These are phyloP conservation scores for Quadriops clusia DNA, from an alignment of 2,888 invertebrate species.

Conservation along the genomic window DNA sequence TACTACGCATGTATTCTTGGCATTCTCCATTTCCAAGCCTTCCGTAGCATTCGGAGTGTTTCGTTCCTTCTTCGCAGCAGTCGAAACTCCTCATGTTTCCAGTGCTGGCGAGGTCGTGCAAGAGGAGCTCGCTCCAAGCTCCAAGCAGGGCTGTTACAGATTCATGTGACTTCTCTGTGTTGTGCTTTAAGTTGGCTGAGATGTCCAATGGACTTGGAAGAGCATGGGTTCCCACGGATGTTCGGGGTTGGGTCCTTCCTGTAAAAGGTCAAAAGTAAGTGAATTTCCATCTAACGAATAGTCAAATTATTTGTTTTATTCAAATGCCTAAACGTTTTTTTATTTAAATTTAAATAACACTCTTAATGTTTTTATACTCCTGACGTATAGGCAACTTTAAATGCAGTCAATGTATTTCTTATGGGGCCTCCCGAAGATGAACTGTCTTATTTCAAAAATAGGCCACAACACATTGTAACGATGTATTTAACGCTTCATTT, in stretches of 20 bases:
- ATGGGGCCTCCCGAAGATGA: too few species aligned
- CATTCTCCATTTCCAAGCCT: constrained; percentile 37
- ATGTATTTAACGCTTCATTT: too few species aligned
- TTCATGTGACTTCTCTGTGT: constrained; percentile 50
- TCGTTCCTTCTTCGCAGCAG: constrained; percentile 28
- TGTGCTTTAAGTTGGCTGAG: constrained; percentile 45
- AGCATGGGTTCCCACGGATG: constrained; percentile 43
- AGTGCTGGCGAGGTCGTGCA: constrained; percentile 60
- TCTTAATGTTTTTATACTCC: too few species aligned
- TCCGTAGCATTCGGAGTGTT: constrained; percentile 46
- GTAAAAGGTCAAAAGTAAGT: constrained; percentile 15
- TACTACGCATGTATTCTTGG: constrained; percentile 57
- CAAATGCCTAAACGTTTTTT: too few species aligned
- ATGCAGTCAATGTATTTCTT: too few species aligned
- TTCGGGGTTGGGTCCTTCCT: constrained; percentile 40
- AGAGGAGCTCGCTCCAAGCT: constrained; percentile 66
- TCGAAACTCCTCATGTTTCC: constrained; percentile 46
- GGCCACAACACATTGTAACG: too few species aligned
- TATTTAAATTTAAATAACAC: too few species aligned
- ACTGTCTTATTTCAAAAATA: too few species aligned
- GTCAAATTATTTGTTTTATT: too few species aligned
- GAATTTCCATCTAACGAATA: too few species aligned
- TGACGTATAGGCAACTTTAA: too few species aligned
- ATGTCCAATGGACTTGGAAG: constrained; percentile 51
- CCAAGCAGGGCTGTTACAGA: constrained; percentile 67